These are phyloP conservation scores for Helobdella robusta DNA, from an alignment of 2,888 invertebrate genomes.

Conservation along the genomic window DNA sequence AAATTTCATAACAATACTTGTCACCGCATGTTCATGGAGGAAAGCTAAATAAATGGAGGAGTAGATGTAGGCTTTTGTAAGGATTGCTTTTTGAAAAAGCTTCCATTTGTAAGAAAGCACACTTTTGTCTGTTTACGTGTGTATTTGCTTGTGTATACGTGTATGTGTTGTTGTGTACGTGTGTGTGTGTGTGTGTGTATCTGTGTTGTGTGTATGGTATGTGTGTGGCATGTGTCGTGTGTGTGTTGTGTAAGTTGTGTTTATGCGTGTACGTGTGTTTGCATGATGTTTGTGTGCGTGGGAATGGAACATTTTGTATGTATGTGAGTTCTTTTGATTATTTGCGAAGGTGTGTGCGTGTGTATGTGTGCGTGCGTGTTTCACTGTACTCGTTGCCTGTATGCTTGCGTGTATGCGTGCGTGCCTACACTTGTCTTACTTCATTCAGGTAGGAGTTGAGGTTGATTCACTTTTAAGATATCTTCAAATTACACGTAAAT, in stretches of 20 bases:
- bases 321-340: conserved; percentile 6
- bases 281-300: conserved; percentile 10
- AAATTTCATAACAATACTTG: too few species aligned
- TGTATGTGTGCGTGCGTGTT: conserved; percentile 11
- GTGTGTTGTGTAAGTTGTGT: not conserved
- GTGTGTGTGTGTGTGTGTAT: too few species aligned
- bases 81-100: not conserved
- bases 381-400: too few species aligned
- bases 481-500: too few species aligned
- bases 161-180: too few species aligned
- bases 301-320: not conserved
- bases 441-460: too few species aligned
- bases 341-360: conserved; percentile 9
- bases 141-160: not conserved
- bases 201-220: too few species aligned
- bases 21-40: too few species aligned
- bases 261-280: conserved; percentile 4
- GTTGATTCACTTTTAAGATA: too few species aligned
- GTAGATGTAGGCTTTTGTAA: not conserved
- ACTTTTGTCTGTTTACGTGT: not conserved
- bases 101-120: not conserved
- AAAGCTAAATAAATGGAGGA: not conserved
- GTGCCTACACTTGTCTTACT: not conserved
- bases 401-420: conserved; percentile 2
- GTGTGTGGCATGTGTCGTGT: too few species aligned